Evolutionary conservation across 2,888 invertebrate genomes (phyloP).

Genomic region (Latrodectus hesperus): DNA sequence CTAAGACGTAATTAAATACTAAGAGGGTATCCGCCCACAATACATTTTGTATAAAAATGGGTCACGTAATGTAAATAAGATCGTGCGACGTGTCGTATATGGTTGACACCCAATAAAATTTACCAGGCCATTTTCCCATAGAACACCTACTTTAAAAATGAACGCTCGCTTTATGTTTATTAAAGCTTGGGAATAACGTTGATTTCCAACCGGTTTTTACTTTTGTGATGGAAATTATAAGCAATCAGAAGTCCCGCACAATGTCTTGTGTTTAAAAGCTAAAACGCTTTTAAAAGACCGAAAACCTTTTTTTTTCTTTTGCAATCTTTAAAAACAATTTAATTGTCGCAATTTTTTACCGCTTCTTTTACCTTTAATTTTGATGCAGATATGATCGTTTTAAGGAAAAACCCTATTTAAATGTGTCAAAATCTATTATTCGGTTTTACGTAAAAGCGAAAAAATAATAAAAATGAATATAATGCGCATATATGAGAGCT

Average conservation of each 20-base stretch:
- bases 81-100: conserved; percentile 58
- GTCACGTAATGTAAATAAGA: conserved; percentile 64
- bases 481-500: no score
- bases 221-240: conserved; percentile 58
- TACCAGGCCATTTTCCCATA: conserved; percentile 62
- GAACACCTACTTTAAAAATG: conserved; percentile 46
- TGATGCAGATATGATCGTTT: no score
- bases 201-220: conserved; percentile 11
- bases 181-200: neutral
- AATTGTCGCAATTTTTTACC: conserved; percentile 46
- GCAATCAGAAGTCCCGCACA: conserved; percentile 1
- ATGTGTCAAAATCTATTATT: neutral
- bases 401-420: neutral
- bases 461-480: neutral
- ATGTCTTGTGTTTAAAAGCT: conserved; percentile 24
- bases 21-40: conserved; percentile 28
- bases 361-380: neutral
- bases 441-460: neutral
- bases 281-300: conserved; percentile 43
- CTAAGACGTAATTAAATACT: neutral
- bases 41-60: conserved; percentile 31
- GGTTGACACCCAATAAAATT: conserved; percentile 63
- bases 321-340: conserved; percentile 45
- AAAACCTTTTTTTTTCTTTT: conserved; percentile 23
- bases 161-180: neutral